Evolutionary conservation across 2,888 invertebrate genomes (phyloP), one percentile per base, ranked within the genome.

Genomic region (Caenorhabditis becei): DNA sequence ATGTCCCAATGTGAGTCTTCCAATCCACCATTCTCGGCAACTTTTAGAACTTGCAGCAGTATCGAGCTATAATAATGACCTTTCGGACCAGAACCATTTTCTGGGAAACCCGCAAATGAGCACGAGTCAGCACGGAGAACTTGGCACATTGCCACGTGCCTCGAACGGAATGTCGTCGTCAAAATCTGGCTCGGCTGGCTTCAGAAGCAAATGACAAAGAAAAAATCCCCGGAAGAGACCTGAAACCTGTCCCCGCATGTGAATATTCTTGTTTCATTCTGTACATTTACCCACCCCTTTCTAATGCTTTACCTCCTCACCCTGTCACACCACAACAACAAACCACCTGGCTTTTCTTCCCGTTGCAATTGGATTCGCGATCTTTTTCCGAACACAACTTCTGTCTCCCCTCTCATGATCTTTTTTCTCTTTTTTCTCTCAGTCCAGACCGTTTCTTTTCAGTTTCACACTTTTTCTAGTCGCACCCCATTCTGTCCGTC

Each of bases 1-100:
- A 85, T 84, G 82, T 80, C 82, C 11, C 83, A 80, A 56, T 85
- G 85, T 85, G 26, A 70, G 80, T 56, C 32, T 20, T 47, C 18
- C 41, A 18, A 5, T 20, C 18, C 28, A n/a, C 20, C 0, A 18
- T 24, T 51, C 28, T 41, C 26, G 11, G 1, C 10, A 47, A 10
- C 23, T 32, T 35, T 10, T n/a, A n/a, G n/a, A 8, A 28, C 63
- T 82, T 85, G 56, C 75, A 85, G 85, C 85, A 14, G 69, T 85
- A 18, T 82, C 85, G 0, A 80, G 81, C 58, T 80, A 82, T 70
- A 83, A 80, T 28, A 75, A 83, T 35, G 77, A 75, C 37, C 53
- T 75, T 2, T 65, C 75, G 16, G 58, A 59, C 51, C 62, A 67
- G 18, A 62, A 77, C 35, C 62, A 65, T 32, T 63, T 63, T 28